Base-by-base conservation (phyloP, 53 echinoderm and acorn worm species). In the Crossaster papposus region DNA sequence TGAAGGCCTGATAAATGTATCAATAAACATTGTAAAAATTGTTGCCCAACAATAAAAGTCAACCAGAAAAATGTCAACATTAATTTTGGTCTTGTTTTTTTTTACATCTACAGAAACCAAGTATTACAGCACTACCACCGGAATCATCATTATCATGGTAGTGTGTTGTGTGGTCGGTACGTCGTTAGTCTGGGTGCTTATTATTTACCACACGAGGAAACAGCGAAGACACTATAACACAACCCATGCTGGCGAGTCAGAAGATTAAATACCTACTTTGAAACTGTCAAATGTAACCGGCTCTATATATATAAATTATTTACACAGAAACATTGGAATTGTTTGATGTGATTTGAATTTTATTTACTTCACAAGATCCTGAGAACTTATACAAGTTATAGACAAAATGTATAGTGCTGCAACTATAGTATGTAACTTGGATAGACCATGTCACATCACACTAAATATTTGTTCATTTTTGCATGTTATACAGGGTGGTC, bases 171-270 rank as follows among this genome's bases (percentile, higher is more conserved):
- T 97, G 58, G 94, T 95, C 14, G 97, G 97, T 30, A 95, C 95
- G 15, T 97, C 97, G 4, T 79, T 94, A 65, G 92, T 97, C 32
- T 97, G 97, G 95, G 94, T 97, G 78, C 85, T 97, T n/a, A 90
- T 96, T n/a, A 97, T 97, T 1, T 97, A 94, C 53, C 97, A 97
- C 31, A 97, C 95, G 4, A 83, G 97, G 64, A 97, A 95, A 81
- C 93, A 92, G 20, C 88, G 92, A 28, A 81, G 80, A 34, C 91
- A 95, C 35, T 96, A 92, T 36, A 79, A 52, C 18, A 83, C 89
- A 65, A 71, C 83, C 24, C 89, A 83, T 51, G 91, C 84, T 85
- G 84, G 90, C n/a, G n/a, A n/a, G n/a, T n/a, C n/a, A n/a, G n/a
- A n/a, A n/a, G n/a, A n/a, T n/a, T n/a, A n/a, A n/a, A n/a, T n/a